Evolutionary conservation across 2,888 invertebrate genomes (phyloP), one percentile per base, ranked within the genome.

Genomic region (Drosophila setosimentum): DNA sequence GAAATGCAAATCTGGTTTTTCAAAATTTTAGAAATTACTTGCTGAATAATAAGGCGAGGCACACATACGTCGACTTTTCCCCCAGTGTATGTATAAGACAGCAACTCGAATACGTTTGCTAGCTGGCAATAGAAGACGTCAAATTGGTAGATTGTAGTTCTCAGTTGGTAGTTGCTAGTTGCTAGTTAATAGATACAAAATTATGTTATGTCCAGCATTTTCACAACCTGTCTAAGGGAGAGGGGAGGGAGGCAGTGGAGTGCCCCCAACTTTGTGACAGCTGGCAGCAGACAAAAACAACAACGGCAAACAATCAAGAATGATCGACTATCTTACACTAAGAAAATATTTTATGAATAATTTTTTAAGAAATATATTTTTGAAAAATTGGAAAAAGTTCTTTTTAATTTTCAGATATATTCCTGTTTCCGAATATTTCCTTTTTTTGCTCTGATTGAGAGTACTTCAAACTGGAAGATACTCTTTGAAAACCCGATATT

Each of bases 141-240:
- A 65, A 64, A 45, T 40, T 42, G 59, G 62, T 32, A 58, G 72
- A 59, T 62, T 32, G 53, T 16, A 16, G 53, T 16, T 53, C 21
- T 21, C 21, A 13, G 45, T 45, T 45, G 21, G 21, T 13, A 48
- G 71, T 60, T 65, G 66, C 51, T 21, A 21, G 48, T 65, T 66
- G 66, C 48, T 61, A 63, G 81, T 70, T 70, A 73, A 45, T 74
- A 77, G 80, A 75, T 82, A 87, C 71, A 82, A 85, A 85, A 80
- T 87, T 66, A 82, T 87, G 80, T 76, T 83, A 85, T 80, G 70
- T 78, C 76, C 73, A 64, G 68, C 67, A 69, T 83, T 85, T 86
- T 76, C 89, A 88, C 87, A 84, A 87, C 84, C 76, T 80, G 84
- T 85, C 77, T 18, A n/a, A 13, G 29, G 32, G 24, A 48, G 30